Base-by-base conservation (phyloP, 2,113 vertebrate species). In the Dunckerocampus dactyliophorus region DNA sequence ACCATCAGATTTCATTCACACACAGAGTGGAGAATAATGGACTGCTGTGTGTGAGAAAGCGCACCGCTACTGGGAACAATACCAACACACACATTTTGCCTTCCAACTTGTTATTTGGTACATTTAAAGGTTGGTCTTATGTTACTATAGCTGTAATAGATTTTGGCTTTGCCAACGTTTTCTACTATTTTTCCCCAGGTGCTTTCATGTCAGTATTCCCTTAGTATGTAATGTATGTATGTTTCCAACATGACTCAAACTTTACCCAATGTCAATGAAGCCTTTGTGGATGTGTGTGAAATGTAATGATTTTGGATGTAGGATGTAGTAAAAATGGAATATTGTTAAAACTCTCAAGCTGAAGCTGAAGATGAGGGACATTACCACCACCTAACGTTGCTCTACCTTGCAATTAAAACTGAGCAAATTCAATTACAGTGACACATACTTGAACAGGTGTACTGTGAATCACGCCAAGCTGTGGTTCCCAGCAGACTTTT, bases 401-500 rank as follows among this genome's bases (percentile, higher is more conserved):
- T 43, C 43, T 62, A 34, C 63, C 76, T 81, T 88, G 80, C 87
- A 88, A 90, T 89, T 88, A 87, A 72, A 64, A 69, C 62, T 39
- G 31, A 69, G 77, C 76, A 69, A 51, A 83, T 82, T 65, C 84
- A 84, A 86, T 75, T 75, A 62, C 20, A 0, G 60, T 59, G 76
- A 67, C 83, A 88, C 82, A 54, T 70, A 75, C 24, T 89, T 84
- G 82, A 81, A 75, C 71, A 69, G 75, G 81, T 80, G 72, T 68
- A 67, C 79, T 90, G 88, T 86, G 88, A 91, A 87, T 81, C 63
- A 53, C 56, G 19, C 57, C 22, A 22, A 2, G 49, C 31, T 65
- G 77, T 73, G 77, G 78, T 90, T 91, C 87, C 88, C 88, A 89
- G 80, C 88, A 89, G 80, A 79, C 63, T 59, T 76, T 76, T 62